A percentile compares a stretch with the other conserved stretches of the same genome.
These are phyloP conservation scores for Temnothorax rugatulus DNA, from an alignment of 2,888 invertebrate species.

Conservation along the genomic window DNA sequence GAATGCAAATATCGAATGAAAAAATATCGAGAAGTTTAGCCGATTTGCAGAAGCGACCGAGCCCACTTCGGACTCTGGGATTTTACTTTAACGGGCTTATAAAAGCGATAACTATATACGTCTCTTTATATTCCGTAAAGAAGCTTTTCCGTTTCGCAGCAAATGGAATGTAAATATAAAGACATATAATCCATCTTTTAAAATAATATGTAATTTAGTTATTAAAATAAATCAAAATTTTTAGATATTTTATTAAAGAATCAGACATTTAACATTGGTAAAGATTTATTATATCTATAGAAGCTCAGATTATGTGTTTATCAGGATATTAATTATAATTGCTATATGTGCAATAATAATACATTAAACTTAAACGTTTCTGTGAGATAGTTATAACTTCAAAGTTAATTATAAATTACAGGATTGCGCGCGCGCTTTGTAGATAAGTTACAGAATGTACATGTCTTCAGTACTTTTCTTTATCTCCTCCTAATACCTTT, in stretches of 20 bases:
- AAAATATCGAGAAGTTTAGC: conserved; percentile 3
- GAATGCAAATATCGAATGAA: conserved; percentile 13
- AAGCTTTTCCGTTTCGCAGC: not conserved
- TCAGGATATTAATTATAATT: not conserved
- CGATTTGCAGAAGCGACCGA: not conserved
- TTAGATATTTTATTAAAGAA: not conserved
- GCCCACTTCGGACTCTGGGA: not conserved
- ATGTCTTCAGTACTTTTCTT: not conserved
- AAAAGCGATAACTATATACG: not conserved
- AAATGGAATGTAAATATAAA: not conserved
- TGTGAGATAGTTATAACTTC: not conserved
- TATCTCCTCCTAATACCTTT: not conserved
- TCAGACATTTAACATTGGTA: not conserved
- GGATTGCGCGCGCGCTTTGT: not conserved
- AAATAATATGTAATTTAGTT: not conserved
- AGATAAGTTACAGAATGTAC: not conserved
- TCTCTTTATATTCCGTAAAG: not conserved
- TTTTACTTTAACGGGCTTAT: not conserved
- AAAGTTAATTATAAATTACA: not conserved
- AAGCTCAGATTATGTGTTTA: not conserved
- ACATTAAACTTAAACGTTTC: not conserved
- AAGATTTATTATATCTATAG: not conserved
- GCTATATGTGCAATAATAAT: no score
- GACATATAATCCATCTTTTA: not conserved
- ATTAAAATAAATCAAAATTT: not conserved